Conservation (phyloP, 2,113 vertebrate species). For the Beaufortia kweichowensis region DNA sequence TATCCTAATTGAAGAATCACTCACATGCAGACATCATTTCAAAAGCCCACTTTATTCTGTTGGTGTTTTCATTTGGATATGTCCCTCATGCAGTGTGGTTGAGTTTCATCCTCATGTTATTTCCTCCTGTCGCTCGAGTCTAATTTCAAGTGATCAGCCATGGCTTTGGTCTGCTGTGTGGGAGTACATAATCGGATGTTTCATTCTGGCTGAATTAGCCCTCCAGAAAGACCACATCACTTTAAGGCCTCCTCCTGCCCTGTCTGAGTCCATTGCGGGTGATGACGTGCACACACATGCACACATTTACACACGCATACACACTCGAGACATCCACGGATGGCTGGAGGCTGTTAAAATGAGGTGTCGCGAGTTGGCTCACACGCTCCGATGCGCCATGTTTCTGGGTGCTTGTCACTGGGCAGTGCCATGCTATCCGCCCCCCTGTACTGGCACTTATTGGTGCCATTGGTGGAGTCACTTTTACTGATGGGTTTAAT, state of each 20-base stretch:
- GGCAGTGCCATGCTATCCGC: constrained; percentile 41
- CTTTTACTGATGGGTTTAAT: constrained; percentile 48
- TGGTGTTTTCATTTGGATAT: constrained; percentile 4
- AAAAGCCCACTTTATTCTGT: neutral
- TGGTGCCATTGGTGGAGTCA: constrained; percentile 20
- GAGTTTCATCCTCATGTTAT: constrained; percentile 4
- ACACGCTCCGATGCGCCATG: constrained; percentile 50
- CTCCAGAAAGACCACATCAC: constrained; percentile 54
- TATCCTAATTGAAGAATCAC: too few relatives aligned
- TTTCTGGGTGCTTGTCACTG: constrained; percentile 47
- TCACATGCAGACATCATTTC: neutral
- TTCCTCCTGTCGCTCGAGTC: constrained; percentile 34
- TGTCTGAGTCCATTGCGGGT: constrained; percentile 56
- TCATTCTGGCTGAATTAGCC: constrained; percentile 57
- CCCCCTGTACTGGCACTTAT: constrained; percentile 31
- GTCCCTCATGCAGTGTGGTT: neutral
- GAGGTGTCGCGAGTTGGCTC: constrained; percentile 57
- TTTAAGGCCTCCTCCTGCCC: constrained; percentile 53
- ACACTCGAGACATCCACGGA: constrained; percentile 41
- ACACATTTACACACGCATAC: constrained; percentile 41
- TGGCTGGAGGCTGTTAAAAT: constrained; percentile 54
- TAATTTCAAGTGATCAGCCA: constrained; percentile 50
- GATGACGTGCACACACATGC: constrained; percentile 48
- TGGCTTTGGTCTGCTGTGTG: constrained; percentile 49
- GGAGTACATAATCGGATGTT: constrained; percentile 58